Conservation (phyloP, 1,140 invertebrate genomes). For the Drosophila kurseongensis region DNA sequence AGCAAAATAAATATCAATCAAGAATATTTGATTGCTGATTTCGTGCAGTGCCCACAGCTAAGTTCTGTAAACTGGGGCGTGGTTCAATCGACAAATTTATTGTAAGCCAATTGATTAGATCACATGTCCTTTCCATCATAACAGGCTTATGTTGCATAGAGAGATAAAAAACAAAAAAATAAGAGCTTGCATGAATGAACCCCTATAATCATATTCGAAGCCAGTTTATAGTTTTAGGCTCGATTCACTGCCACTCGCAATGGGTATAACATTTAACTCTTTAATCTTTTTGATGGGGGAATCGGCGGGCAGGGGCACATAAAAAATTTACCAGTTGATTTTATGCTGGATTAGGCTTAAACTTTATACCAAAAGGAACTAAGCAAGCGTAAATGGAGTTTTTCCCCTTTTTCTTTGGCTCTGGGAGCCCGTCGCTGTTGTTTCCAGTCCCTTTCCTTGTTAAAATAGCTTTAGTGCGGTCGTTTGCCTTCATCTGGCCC, state of each 20-base stretch:
- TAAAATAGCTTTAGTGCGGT: conserved; percentile 75
- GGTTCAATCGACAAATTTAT: conserved; percentile 47
- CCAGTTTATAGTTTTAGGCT: conserved; percentile 58
- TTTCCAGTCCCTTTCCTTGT: conserved; percentile 76
- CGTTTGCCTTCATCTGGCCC: conserved; percentile 53
- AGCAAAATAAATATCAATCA: too few species aligned
- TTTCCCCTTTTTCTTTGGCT: conserved; percentile 28
- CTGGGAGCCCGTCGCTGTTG: conserved; percentile 34
- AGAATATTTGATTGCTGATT: not conserved
- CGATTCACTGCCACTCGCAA: conserved; percentile 18
- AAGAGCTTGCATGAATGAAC: conserved; percentile 40
- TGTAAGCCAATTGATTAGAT: conserved; percentile 69
- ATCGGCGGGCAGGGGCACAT: conserved; percentile 47
- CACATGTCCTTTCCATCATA: conserved; percentile 47
- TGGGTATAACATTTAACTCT: conserved; percentile 73
- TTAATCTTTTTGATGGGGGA: conserved; percentile 64
- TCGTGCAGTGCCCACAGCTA: conserved; percentile 3
- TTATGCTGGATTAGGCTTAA: conserved; percentile 84
- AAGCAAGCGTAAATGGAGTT: conserved; percentile 82
- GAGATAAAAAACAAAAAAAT: conserved; percentile 21
- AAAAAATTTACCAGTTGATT: conserved; percentile 84
- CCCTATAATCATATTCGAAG: conserved; percentile 56
- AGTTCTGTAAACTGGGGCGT: not conserved
- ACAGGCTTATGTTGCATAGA: conserved; percentile 30
- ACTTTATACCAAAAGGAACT: conserved; percentile 82